These are phyloP conservation scores for Himantopus leucocephalus DNA, from an alignment of 2,113 vertebrate species.

Conservation along the genomic window DNA sequence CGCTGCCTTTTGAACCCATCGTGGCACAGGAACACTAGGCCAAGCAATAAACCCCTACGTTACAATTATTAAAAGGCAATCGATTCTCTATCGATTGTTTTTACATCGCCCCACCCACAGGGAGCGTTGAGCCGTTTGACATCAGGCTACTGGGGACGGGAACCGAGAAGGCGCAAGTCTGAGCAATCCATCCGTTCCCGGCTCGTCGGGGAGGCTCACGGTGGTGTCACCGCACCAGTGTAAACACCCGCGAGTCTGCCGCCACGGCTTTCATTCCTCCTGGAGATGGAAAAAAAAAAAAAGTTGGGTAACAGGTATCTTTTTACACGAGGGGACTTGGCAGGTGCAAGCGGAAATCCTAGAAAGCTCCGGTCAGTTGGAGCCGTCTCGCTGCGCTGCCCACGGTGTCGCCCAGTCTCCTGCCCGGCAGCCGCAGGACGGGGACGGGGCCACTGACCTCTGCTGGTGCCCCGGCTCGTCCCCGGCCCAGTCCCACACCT, in stretches of 20 bases:
- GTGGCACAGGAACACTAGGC: neutral
- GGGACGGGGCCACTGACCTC: accelerated
- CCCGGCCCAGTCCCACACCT: accelerated
- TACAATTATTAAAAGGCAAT: neutral
- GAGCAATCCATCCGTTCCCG: neutral
- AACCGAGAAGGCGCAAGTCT: neutral
- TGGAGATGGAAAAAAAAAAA: neutral
- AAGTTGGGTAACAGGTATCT: neutral
- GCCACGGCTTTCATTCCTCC: neutral
- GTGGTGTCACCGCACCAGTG: neutral
- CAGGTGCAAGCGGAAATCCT: neutral
- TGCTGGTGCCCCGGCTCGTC: accelerated
- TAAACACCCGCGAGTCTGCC: accelerated
- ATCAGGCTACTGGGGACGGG: accelerated
- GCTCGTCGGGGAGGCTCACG: accelerated
- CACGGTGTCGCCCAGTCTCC: neutral
- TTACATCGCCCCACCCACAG: accelerated
- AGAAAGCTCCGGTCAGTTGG: neutral
- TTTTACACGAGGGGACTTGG: neutral
- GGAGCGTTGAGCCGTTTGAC: accelerated
- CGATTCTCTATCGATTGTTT: neutral
- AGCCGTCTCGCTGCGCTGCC: neutral
- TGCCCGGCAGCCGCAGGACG: neutral
- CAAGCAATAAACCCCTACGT: neutral
- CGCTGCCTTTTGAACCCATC: neutral